Evolutionary conservation across 2,113 vertebrate genomes (phyloP).

Genomic region (Megatriorchis doriae): DNA sequence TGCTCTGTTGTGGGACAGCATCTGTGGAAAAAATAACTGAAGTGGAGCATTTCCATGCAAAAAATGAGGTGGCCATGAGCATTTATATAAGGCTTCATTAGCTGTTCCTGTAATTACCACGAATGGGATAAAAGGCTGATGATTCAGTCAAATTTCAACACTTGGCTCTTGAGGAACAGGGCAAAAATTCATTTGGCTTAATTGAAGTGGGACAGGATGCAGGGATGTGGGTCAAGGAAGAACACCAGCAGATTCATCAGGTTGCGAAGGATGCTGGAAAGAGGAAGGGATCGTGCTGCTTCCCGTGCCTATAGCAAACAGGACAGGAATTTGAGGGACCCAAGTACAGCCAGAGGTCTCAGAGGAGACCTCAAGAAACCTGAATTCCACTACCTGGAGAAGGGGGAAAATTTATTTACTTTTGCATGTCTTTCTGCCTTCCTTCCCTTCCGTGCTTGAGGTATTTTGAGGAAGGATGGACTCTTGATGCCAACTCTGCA

Average conservation of each 20-base stretch:
- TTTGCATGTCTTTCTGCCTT: background rate
- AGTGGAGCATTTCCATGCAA: background rate
- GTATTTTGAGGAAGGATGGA: background rate
- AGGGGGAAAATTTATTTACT: background rate
- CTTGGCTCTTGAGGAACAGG: background rate
- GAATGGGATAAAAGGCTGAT: background rate
- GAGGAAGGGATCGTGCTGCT: rapidly evolving
- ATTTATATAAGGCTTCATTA: background rate
- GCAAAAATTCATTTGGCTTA: background rate
- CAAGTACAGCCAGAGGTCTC: background rate
- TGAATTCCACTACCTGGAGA: background rate
- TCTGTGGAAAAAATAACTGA: background rate
- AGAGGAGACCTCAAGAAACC: background rate
- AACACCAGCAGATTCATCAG: background rate
- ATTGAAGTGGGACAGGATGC: background rate
- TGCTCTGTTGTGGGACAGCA: background rate
- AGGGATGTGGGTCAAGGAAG: background rate
- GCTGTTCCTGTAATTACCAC: background rate
- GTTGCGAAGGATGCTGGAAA: background rate
- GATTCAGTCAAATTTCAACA: background rate
- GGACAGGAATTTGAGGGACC: background rate
- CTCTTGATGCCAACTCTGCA: background rate
- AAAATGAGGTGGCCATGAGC: background rate
- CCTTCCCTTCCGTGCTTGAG: background rate
- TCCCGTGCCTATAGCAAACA: background rate